These are phyloP conservation scores for Brachionus asplanchnoidis DNA, from an alignment of 1,140 invertebrate genomes.

Conservation along the genomic window DNA sequence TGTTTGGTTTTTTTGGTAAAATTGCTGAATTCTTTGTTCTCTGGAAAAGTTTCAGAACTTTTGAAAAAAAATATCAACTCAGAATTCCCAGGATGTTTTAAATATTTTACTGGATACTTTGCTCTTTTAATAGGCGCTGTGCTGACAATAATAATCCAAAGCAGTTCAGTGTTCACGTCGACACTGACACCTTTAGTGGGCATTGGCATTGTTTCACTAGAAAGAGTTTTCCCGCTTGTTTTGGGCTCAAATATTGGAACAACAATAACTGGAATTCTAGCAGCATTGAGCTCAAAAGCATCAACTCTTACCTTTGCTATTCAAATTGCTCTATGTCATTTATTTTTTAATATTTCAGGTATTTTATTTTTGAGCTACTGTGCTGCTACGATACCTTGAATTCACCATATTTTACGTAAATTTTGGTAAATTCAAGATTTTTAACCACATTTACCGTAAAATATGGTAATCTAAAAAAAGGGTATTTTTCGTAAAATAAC, in stretches of 20 bases:
- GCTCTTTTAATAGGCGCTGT: slow-evolving; percentile 62
- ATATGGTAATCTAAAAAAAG: no score
- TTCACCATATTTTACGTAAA: no score
- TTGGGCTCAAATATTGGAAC: slow-evolving; percentile 66
- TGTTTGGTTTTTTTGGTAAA: slow-evolving; percentile 64
- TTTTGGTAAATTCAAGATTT: no score
- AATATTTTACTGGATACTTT: slow-evolving; percentile 61
- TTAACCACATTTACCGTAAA: no score
- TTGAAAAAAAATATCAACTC: slow-evolving; percentile 62
- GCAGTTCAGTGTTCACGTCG: slow-evolving; percentile 65
- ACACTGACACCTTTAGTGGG: slow-evolving; percentile 65
- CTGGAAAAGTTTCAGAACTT: slow-evolving; percentile 59
- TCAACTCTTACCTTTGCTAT: slow-evolving; percentile 55
- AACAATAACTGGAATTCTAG: slow-evolving; percentile 62
- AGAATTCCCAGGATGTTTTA: slow-evolving; percentile 58
- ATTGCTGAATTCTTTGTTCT: slow-evolving; percentile 58
- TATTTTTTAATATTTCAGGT: slow-evolving; percentile 65
- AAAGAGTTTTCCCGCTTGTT: slow-evolving; percentile 64
- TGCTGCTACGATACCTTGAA: no score
- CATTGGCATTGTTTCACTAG: slow-evolving; percentile 62
- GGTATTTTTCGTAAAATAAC: no score
- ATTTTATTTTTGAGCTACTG: background rate
- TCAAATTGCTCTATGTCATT: slow-evolving; percentile 64
- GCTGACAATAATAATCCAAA: slow-evolving; percentile 64
- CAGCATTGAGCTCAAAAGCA: slow-evolving; percentile 58